Base-by-base conservation (phyloP, 2,888 invertebrate genomes). In the Gandaritis pyraliata region DNA sequence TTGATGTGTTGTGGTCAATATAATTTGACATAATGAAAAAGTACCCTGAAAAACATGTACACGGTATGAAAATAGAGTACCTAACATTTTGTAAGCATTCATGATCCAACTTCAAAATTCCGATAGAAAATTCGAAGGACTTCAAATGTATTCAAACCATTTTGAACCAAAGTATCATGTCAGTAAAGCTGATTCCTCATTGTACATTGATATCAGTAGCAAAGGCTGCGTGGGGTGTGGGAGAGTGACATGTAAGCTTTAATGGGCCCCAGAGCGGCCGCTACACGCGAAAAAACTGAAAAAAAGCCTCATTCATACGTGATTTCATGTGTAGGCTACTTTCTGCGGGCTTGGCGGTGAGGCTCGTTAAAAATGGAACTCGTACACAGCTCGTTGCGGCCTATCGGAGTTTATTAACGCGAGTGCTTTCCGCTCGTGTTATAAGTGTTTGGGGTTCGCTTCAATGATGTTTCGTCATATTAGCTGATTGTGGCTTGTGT, bases 321-420 rank as follows among this genome's bases (percentile, higher is more conserved):
- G 90, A 92, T 92, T 92, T 88, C 87, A 87, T 88, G 91, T 89
- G 88, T 89, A 89, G 88, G 91, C 87, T 90, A 89, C 90, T 91
- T 90, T 88, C 87, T 86, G 89, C 81, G 89, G 90, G 88, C 83
- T 80, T 78, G 81, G 87, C 80, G 90, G 86, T 81, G 86, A 76
- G 81, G 79, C 86, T 90, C 88, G 91, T 92, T 91, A 91, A 91
- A 91, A 91, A 92, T 92, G 90, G 87, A 90, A 81, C 84, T 76
- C 73, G 76, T 81, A 89, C 88, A 85, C 78, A 76, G 90, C 88
- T 89, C 88, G 90, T 91, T 90, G 90, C 78, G 89, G 90, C 81
- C 85, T 79, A 83, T 83, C 82, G 72, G 84, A 86, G 90, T 90
- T 90, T 88, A 90, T 91, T 91, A 90, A 87, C 88, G 79, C 66